Evolutionary conservation across 1,140 invertebrate species (phyloP), one percentile per base, ranked within the genome.

Genomic region (Drosophila baimaii): DNA sequence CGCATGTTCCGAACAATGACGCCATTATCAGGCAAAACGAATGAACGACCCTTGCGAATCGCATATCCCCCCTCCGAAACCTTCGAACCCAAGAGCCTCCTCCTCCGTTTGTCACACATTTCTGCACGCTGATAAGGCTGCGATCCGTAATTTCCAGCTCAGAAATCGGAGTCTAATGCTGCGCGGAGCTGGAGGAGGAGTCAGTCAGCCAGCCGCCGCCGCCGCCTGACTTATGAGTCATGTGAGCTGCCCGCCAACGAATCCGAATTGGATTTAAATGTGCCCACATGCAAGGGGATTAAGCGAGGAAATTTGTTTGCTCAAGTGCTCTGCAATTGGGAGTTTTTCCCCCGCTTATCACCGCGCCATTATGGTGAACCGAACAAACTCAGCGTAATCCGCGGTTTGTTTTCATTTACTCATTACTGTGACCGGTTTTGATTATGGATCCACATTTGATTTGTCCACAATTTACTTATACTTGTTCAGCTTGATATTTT

Each of bases 1-100:
- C 51, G 47, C 43, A 65, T 81, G 64, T 75, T 76, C 58, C 44
- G 41, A 41, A 75, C 57, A 73, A 79, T 88, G 70, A 83, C 58
- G 56, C 39, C 83, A 88, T 62, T 88, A 63, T 79, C 66, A 82
- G 52, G 52, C 57, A 23, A 23, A 27, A 10, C 33, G n/a, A n/a
- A n/a, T n/a, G n/a, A n/a, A n/a, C n/a, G 23, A 44, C 39, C n/a
- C 27, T 44, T 19, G 31, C 39, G 46, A 55, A 27, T 29, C 9
- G 31, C 39, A 41, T 49, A 27, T 29, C 9, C 23, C 65, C 44
- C 41, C 15, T 10, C 17, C n/a, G 3, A 13, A 19, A 8, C 15
- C 44, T 2, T 5, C 12, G 12, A 19, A 21, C 25, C n/a, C 27
- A 9, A 39, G 23, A 10, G 46, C 12, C 39, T 23, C 29, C 70